Conservation (phyloP, 2,888 invertebrate genomes). For the Drosophila tanythrix region DNA sequence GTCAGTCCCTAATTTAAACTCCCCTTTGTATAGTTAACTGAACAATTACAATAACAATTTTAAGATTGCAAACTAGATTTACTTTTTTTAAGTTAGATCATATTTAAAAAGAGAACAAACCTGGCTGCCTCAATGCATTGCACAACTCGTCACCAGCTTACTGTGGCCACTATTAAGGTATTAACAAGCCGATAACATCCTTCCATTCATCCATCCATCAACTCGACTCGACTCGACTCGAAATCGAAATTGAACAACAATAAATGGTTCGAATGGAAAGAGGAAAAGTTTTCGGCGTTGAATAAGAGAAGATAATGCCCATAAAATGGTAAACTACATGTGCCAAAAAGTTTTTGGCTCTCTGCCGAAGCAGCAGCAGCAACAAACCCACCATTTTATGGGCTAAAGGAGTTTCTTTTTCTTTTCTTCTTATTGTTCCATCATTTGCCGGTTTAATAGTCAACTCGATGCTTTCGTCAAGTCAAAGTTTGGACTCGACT, state of each 20-base stretch:
- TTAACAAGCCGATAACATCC: neutral
- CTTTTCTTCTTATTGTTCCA: no score
- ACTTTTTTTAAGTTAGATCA: no score
- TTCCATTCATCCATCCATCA: neutral
- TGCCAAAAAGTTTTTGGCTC: constrained; percentile 15
- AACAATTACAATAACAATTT: no score
- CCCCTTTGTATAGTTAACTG: rapidly evolving
- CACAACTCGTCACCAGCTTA: no score
- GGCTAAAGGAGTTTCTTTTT: constrained; percentile 8
- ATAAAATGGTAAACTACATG: constrained; percentile 56
- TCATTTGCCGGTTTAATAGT: constrained; percentile 6
- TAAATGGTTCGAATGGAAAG: neutral
- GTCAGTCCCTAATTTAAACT: neutral
- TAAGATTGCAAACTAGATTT: neutral
- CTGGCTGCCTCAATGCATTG: neutral
- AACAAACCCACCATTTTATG: constrained; percentile 25
- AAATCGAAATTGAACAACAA: neutral
- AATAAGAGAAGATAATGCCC: constrained; percentile 19
- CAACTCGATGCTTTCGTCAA: constrained; percentile 35
- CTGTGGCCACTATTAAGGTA: neutral
- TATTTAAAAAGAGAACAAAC: neutral
- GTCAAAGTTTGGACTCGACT: constrained; percentile 15
- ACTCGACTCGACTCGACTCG: no score
- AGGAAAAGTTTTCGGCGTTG: constrained; percentile 9
- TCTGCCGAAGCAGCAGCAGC: neutral